Evolutionary conservation across 1,140 invertebrate genomes (phyloP).

Genomic region (Agraylea sexmaculata): DNA sequence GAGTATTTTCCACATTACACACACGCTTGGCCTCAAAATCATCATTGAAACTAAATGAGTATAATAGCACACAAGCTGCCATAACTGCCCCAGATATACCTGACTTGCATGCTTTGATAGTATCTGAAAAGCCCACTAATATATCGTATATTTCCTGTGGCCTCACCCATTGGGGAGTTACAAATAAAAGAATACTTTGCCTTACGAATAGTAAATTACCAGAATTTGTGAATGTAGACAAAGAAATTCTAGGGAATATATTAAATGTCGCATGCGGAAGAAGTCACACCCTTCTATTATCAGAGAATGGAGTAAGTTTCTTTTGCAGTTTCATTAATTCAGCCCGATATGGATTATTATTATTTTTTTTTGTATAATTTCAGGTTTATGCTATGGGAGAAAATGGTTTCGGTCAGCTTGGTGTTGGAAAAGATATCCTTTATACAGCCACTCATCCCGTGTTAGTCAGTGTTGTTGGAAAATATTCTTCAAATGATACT

Average conservation of each 20-base stretch:
- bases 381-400: slow-evolving; percentile 63
- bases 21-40: slow-evolving; percentile 11
- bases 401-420: slow-evolving; percentile 61
- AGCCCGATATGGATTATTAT: neutral
- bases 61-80: slow-evolving; percentile 3
- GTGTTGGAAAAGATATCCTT: slow-evolving; percentile 44
- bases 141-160: slow-evolving; percentile 11
- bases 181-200: slow-evolving; percentile 10
- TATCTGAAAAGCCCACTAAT: neutral
- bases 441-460: slow-evolving; percentile 8
- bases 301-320: slow-evolving; percentile 19
- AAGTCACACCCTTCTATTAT: slow-evolving; percentile 15
- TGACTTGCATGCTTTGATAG: neutral
- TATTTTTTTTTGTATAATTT: slow-evolving; percentile 4
- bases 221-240: slow-evolving; percentile 14
- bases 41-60: too few relatives aligned
- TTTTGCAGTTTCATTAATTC: neutral
- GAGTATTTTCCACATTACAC: slow-evolving; percentile 16
- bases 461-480: slow-evolving; percentile 12
- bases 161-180: slow-evolving; percentile 15
- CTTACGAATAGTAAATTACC: slow-evolving; percentile 6
- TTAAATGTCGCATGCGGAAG: slow-evolving; percentile 17
- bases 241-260: slow-evolving; percentile 15
- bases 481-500: slow-evolving; percentile 26
- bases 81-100: neutral